Evolutionary conservation across 2,888 invertebrate species (phyloP).

Genomic region (Drosophila prostipennis): DNA sequence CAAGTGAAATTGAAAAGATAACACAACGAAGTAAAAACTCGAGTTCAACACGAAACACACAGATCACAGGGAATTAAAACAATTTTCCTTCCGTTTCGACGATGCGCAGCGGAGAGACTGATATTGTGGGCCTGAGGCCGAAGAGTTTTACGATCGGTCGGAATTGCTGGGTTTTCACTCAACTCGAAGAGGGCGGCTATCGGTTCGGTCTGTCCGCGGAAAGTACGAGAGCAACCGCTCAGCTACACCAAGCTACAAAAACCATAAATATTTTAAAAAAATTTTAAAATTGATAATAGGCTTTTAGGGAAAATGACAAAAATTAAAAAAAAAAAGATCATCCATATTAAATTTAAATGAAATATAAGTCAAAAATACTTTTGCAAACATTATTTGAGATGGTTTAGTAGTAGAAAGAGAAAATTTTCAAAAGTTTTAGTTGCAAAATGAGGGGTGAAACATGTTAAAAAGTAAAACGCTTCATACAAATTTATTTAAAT

Average conservation of each 20-base stretch:
- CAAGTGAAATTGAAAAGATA: conserved; percentile 62
- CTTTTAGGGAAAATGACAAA: too few relatives aligned
- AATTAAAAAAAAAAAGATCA: too few relatives aligned
- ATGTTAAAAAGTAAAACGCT: too few relatives aligned
- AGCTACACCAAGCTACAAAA: conserved; percentile 49
- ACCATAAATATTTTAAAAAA: background rate
- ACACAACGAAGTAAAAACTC: conserved; percentile 16
- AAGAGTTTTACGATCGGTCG: conserved; percentile 42
- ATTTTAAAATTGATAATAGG: too few relatives aligned
- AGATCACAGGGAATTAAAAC: conserved; percentile 31
- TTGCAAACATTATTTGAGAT: too few relatives aligned
- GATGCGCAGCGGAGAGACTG: conserved; percentile 31
- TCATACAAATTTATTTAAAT: too few relatives aligned
- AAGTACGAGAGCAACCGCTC: conserved; percentile 49
- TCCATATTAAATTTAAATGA: too few relatives aligned
- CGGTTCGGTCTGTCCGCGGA: conserved; percentile 28
- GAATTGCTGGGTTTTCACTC: conserved; percentile 13
- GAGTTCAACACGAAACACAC: conserved; percentile 32
- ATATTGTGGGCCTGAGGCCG: conserved; percentile 54
- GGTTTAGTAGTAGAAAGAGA: too few relatives aligned
- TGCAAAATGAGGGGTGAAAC: too few relatives aligned
- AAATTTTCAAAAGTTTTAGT: too few relatives aligned
- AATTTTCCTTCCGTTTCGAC: conserved; percentile 41
- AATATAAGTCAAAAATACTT: too few relatives aligned
- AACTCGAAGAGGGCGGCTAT: conserved; percentile 6